A percentile compares a stretch with the other conserved stretches of the same genome.
These are phyloP conservation scores for Acromyrmex heyeri DNA, from an alignment of 1,140 invertebrate genomes.

Conservation along the genomic window DNA sequence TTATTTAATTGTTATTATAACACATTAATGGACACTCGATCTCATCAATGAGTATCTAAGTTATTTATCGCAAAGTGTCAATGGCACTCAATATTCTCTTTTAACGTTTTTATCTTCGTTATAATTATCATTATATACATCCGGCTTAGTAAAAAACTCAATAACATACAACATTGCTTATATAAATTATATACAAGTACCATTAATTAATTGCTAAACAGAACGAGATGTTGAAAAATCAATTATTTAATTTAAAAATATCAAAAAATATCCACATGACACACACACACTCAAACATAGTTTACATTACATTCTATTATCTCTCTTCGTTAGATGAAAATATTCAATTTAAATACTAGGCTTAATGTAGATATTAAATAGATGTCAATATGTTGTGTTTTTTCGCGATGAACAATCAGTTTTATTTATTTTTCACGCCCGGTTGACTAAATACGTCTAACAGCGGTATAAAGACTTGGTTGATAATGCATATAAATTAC, in stretches of 20 bases:
- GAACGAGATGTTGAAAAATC: not conserved
- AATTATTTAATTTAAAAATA: conserved; percentile 7
- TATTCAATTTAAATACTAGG: not conserved
- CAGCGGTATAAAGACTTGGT: not conserved
- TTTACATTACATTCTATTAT: not conserved
- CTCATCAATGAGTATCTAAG: not conserved
- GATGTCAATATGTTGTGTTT: not conserved
- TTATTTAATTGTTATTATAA: not conserved
- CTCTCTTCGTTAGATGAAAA: conserved; percentile 3
- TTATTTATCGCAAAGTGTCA: not conserved
- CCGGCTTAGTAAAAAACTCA: not conserved
- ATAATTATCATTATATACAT: conserved; percentile 6
- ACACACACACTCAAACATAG: not conserved
- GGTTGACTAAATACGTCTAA: not conserved
- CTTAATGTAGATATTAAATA: not conserved
- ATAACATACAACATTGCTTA: not conserved
- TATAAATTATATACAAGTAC: not conserved
- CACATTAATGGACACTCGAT: not conserved
- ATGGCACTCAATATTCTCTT: not conserved
- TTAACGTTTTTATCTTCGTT: not conserved
- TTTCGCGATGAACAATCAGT: conserved; percentile 6
- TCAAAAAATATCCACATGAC: not conserved
- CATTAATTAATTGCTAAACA: not conserved
- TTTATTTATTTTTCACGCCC: not conserved
- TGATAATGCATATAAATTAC: conserved; percentile 6